These are phyloP conservation scores for Lomographa bimaculata DNA, from an alignment of 2,888 invertebrate species.

Conservation along the genomic window DNA sequence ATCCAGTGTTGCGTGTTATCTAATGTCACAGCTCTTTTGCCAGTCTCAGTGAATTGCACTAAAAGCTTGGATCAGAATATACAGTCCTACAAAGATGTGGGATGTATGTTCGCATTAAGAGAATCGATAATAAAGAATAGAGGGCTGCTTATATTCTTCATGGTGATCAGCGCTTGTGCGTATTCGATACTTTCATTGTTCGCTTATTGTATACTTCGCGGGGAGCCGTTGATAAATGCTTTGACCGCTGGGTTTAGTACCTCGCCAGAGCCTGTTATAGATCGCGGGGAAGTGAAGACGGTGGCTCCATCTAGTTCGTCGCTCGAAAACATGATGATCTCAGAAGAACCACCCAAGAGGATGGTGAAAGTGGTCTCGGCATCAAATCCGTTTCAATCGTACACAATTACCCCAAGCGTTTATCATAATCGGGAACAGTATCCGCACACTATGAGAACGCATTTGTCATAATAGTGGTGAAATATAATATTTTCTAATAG, in stretches of 20 bases:
- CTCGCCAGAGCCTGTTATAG: constrained; percentile 20
- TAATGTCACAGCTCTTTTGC: constrained; percentile 49
- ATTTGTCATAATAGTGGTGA: constrained; percentile 22
- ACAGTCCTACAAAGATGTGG: constrained; percentile 46
- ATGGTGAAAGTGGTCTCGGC: constrained; percentile 66
- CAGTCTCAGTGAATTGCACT: constrained; percentile 55
- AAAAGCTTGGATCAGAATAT: constrained; percentile 34
- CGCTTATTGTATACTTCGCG: constrained; percentile 61
- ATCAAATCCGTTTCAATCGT: constrained; percentile 60
- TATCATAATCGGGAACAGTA: constrained; percentile 32
- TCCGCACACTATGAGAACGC: constrained; percentile 34
- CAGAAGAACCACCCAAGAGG: constrained; percentile 63
- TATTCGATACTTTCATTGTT: constrained; percentile 57
- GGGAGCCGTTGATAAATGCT: constrained; percentile 54
- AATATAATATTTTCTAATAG: not conserved
- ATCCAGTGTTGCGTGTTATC: constrained; percentile 62
- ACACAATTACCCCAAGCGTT: constrained; percentile 52
- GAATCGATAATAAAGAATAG: constrained; percentile 51
- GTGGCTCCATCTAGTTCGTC: constrained; percentile 43
- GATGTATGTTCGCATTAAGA: constrained; percentile 59
- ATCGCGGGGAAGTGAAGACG: constrained; percentile 21
- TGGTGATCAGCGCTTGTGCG: constrained; percentile 41
- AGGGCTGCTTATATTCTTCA: constrained; percentile 52
- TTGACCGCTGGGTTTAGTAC: constrained; percentile 41
- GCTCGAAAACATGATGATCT: constrained; percentile 55